These are phyloP conservation scores for Leptogaster cylindrica DNA, from an alignment of 2,888 invertebrate genomes.

Conservation along the genomic window DNA sequence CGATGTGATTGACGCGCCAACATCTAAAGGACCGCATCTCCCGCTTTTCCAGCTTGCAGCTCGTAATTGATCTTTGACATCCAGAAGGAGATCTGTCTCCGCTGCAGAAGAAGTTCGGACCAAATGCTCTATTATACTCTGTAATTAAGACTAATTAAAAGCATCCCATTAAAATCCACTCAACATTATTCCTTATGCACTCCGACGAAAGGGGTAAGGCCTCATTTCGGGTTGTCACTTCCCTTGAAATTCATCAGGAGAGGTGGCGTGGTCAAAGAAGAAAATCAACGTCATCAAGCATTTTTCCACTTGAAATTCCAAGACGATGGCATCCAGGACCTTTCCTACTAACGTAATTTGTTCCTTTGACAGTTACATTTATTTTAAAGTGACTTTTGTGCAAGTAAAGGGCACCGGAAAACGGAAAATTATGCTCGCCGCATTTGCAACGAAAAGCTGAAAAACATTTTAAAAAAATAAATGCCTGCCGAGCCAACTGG, in stretches of 20 bases:
- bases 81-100: not conserved
- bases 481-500: no score
- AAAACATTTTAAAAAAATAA: no score
- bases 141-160: constrained; percentile 26
- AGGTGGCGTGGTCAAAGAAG: not conserved
- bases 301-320: not conserved
- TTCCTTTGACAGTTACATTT: constrained; percentile 36
- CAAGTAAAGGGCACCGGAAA: constrained; percentile 15
- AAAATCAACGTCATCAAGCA: constrained; percentile 31
- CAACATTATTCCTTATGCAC: no score
- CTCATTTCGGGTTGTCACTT: constrained; percentile 2
- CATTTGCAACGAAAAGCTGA: not conserved
- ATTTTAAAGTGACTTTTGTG: constrained; percentile 33
- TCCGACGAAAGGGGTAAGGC: no score
- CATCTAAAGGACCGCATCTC: not conserved
- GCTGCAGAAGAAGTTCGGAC: not conserved
- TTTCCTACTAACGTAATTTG: constrained; percentile 13
- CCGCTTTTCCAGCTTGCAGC: not conserved
- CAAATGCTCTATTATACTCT: not conserved
- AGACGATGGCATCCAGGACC: constrained; percentile 9
- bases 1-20: not conserved
- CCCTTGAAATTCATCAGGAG: constrained; percentile 10
- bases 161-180: constrained; percentile 17
- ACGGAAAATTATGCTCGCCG: constrained; percentile 18
- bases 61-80: constrained; percentile 26